These are phyloP conservation scores for Nannobrachium achirus DNA, from an alignment of 2,113 vertebrate genomes.

Conservation along the genomic window DNA sequence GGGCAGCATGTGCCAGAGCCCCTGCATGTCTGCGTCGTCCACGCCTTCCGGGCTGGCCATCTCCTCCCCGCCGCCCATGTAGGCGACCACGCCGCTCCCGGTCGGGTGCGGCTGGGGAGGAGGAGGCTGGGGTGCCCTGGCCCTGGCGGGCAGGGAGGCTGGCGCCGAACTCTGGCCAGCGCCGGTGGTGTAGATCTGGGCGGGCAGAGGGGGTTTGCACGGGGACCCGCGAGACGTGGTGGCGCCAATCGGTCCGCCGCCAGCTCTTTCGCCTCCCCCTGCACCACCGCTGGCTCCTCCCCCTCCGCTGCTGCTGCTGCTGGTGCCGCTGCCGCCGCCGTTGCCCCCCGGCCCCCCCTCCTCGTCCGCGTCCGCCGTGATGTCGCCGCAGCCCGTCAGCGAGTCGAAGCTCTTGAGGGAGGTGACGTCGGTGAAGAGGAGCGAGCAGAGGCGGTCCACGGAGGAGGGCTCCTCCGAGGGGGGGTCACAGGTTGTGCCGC, in stretches of 20 bases:
- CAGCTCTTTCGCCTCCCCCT: constrained; percentile 36
- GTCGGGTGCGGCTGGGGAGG: constrained; percentile 74
- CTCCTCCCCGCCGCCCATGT: constrained; percentile 98
- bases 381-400: constrained; percentile 98
- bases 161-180: constrained; percentile 45
- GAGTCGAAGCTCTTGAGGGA: constrained; percentile 99
- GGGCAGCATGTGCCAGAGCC: constrained; percentile 95
- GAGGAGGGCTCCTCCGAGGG: constrained; percentile 95
- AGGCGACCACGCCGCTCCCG: constrained; percentile 86
- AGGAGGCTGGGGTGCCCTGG: constrained; percentile 59
- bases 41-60: constrained; percentile 97
- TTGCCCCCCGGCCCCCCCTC: constrained; percentile 70
- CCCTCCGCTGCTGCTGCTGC: constrained; percentile 91
- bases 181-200: constrained; percentile 60
- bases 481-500: constrained; percentile 84
- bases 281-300: constrained; percentile 73
- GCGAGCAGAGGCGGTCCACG: constrained; percentile 90
- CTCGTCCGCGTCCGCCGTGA: constrained; percentile 96
- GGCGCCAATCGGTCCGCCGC: constrained; percentile 35
- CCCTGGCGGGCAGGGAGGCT: constrained; percentile 60
- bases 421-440: constrained; percentile 98
- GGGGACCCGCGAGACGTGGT: constrained; percentile 55
- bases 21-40: constrained; percentile 92
- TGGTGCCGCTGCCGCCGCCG: constrained; percentile 81
- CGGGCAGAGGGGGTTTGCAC: constrained; percentile 58